Base-by-base conservation (phyloP, 2,888 invertebrate genomes). In the Heliconius sara region DNA sequence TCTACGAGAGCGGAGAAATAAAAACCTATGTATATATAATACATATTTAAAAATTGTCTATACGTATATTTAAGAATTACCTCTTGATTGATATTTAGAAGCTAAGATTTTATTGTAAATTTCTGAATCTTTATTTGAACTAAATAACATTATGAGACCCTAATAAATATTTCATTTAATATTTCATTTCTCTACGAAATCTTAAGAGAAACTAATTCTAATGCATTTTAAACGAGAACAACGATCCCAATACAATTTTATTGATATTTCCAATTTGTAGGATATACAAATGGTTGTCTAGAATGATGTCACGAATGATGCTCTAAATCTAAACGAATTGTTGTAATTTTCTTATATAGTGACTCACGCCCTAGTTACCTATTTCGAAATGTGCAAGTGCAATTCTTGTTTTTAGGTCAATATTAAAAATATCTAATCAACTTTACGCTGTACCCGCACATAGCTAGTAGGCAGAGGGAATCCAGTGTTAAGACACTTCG, bases 181-280 rank as follows among this genome's bases (percentile, higher is more conserved):
- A 27, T 27, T 27, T 27, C 27, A 27, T 27, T 27, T 27, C 27
- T 27, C 39, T 52, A 57, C n/a, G 30, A 72, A 57, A 73, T 57
- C 72, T 60, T 34, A 66, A 60, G 30, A 34, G 60, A 73, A 34
- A 73, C 27, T 6, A 73, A 72, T 60, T 27, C n/a, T 65, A 75
- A 75, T 75, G 39, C 60, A 22, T 66, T 47, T 39, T 27, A 47
- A 66, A 75, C 75, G 65, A 75, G 65, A 27, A 10, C 47, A 66
- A 27, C 75, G 30, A 47, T 75, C 43, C 47, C 72, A 65, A 78
- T 70, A 63, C 68, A 39, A 63, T 67, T 66, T n/a, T 80, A 68
- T 80, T 27, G 78, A 78, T 76, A 65, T 57, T 78, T 68, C 73
- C 47, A 80, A 78, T 80, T 80, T 57, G 72, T 73, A 67, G 67